Conservation (phyloP, 2,113 vertebrate genomes). For the Phyllopteryx taeniolatus region DNA sequence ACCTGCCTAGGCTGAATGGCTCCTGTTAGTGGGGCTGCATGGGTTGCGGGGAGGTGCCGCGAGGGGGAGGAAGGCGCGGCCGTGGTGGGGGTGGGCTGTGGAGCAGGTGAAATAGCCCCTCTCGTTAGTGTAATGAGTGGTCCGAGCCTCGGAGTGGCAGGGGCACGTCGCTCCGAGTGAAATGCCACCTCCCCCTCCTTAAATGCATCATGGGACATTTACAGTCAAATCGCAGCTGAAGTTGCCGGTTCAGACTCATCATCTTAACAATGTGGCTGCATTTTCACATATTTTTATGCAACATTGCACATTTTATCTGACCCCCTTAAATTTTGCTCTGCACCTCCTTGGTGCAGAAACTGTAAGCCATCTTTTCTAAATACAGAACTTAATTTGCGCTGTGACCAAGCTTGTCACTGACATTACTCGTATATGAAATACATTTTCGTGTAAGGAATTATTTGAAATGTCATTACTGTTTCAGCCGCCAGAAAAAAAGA, state of each 20-base stretch:
- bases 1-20: constrained; percentile 99
- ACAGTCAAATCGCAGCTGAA: constrained; percentile 44
- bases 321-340: constrained; percentile 28
- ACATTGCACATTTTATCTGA: constrained; percentile 24
- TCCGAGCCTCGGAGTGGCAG: constrained; percentile 77
- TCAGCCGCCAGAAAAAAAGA: background rate
- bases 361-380: background rate
- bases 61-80: constrained; percentile 67
- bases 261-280: constrained; percentile 50
- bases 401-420: background rate
- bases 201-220: constrained; percentile 51
- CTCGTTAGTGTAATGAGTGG: constrained; percentile 99
- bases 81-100: constrained; percentile 77
- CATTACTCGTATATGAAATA: background rate
- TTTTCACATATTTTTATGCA: constrained; percentile 39
- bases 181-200: constrained; percentile 62
- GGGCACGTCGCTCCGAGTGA: constrained; percentile 54
- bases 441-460: background rate
- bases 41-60: constrained; percentile 65
- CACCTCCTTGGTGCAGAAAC: constrained; percentile 1
- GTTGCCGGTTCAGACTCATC: constrained; percentile 51
- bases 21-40: constrained; percentile 88
- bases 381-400: background rate
- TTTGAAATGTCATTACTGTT: background rate
- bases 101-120: constrained; percentile 99